A percentile compares a stretch with the other conserved stretches of the same genome.
These are phyloP conservation scores for Dissostichus mawsoni DNA, from an alignment of 2,113 vertebrate genomes.

Conservation along the genomic window DNA sequence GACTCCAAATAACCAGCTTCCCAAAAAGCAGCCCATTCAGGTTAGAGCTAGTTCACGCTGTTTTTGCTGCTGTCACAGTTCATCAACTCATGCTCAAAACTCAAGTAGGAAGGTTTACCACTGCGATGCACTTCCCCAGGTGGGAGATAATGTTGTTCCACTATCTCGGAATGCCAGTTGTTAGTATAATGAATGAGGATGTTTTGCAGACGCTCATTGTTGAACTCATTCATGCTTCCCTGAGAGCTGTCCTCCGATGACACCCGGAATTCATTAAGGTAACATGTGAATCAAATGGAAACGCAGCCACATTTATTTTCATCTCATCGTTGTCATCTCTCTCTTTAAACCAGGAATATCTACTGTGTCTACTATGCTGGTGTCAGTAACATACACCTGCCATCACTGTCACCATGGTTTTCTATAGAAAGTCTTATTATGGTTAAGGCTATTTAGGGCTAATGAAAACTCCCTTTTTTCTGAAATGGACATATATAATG, in stretches of 20 bases:
- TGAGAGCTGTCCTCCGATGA: constrained; percentile 44
- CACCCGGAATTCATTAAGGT: constrained; percentile 26
- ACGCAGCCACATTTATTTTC: not conserved
- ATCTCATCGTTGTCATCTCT: not conserved
- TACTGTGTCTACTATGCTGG: not conserved
- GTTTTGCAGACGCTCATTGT: constrained; percentile 47
- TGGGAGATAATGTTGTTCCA: constrained; percentile 17
- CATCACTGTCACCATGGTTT: not conserved
- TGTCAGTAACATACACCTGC: not conserved
- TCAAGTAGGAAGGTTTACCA: constrained; percentile 3
- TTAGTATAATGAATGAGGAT: constrained; percentile 49
- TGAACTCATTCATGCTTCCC: constrained; percentile 49
- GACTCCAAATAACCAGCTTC: not conserved
- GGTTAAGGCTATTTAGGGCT: not conserved
- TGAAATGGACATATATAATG: constrained; percentile 4
- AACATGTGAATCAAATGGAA: constrained; percentile 36
- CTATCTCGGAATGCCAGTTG: constrained; percentile 43
- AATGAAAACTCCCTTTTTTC: constrained; percentile 2
- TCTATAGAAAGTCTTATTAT: constrained; percentile 8
- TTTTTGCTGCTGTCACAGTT: constrained; percentile 26
- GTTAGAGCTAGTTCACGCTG: not conserved
- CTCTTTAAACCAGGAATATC: not conserved
- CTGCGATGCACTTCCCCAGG: constrained; percentile 14
- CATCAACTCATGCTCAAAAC: constrained; percentile 17
- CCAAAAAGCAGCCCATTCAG: not conserved